phyloP scores from a whole-genome alignment of 1,140 invertebrate genomes.

The Euschistus heros region DNA sequence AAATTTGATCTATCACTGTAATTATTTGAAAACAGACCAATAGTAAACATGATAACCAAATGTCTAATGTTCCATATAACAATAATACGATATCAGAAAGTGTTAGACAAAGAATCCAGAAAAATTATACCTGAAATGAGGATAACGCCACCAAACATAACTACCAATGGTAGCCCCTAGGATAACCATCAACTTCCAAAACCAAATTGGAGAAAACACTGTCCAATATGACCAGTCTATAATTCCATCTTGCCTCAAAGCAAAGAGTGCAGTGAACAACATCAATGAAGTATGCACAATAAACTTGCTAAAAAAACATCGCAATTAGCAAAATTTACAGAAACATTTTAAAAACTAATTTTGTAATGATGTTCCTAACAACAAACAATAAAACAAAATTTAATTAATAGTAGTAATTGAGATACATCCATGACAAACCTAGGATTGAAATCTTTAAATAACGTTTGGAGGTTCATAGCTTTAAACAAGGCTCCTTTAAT shows the following conservation, averaged over 20 bases:
- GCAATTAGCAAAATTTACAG: constrained; percentile 14
- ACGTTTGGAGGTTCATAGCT: constrained; percentile 72
- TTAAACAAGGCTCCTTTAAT: neutral
- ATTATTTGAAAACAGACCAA: constrained; percentile 20
- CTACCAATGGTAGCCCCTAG: constrained; percentile 79
- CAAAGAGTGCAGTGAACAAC: constrained; percentile 79
- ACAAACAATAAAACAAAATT: constrained; percentile 14
- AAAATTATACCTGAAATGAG: constrained; percentile 65
- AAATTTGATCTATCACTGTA: constrained; percentile 1
- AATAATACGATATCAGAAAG: too few relatives aligned
- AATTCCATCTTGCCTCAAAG: constrained; percentile 75
- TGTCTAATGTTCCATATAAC: too few relatives aligned
- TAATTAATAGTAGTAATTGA: constrained; percentile 16
- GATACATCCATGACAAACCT: constrained; percentile 44
- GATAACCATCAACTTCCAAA: constrained; percentile 90
- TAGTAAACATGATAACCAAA: neutral
- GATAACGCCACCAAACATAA: constrained; percentile 89
- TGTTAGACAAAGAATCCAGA: too few relatives aligned
- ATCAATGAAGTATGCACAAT: constrained; percentile 86
- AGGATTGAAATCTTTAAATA: constrained; percentile 87
- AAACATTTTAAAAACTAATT: constrained; percentile 29
- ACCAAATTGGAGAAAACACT: constrained; percentile 89
- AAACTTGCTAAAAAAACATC: constrained; percentile 70
- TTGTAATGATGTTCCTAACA: constrained; percentile 21
- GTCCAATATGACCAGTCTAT: constrained; percentile 90